Base-by-base conservation (phyloP, 2,888 invertebrate genomes). In the Limnephilus rhombicus region DNA sequence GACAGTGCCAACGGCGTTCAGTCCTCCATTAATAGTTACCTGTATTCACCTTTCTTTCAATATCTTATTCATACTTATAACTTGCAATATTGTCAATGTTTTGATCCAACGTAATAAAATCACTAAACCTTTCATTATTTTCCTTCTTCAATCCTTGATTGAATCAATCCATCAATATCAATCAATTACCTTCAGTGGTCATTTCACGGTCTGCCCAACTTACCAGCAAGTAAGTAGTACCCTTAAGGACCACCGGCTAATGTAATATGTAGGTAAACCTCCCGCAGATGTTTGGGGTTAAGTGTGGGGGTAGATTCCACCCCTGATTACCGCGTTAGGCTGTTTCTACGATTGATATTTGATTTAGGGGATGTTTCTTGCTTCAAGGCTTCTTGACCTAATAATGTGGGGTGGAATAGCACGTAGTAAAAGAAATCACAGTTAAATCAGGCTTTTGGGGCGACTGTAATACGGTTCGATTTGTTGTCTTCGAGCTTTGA, bases 281-380 rank as follows among this genome's bases (percentile, higher is more conserved):
- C n/a, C 24, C 15, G 18, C 82, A 82, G 82, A 82, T 34, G 34
- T 82, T 13, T 3, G 82, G 12, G 82, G 82, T 82, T 82, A 82
- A 34, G 34, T 5, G 5, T 15, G 34, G 82, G 82, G 34, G 82
- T 31, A 34, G 82, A 34, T 29, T 82, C 34, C 31, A 82, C 82
- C 82, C 82, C 82, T 81, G 4, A 34, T 31, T 82, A 82, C 82
- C 34, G 18, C 34, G 34, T 82, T 34, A 82, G 24, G 68, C 68
- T 11, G 82, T 82, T 82, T 82, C 31, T 82, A 4, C 82, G 82
- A 82, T 82, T 82, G 31, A 31, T 82, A 82, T 82, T 82, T 82
- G 82, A 82, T 82, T 82, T 82, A 34, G 34, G 82, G 82, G 31
- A 31, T 82, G 82, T 82, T 31, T 31, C 31, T 34, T 82, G 34